Base-by-base conservation (phyloP, 64 coral and sea anemone genomes). In the Cladopsammia gracilis region DNA sequence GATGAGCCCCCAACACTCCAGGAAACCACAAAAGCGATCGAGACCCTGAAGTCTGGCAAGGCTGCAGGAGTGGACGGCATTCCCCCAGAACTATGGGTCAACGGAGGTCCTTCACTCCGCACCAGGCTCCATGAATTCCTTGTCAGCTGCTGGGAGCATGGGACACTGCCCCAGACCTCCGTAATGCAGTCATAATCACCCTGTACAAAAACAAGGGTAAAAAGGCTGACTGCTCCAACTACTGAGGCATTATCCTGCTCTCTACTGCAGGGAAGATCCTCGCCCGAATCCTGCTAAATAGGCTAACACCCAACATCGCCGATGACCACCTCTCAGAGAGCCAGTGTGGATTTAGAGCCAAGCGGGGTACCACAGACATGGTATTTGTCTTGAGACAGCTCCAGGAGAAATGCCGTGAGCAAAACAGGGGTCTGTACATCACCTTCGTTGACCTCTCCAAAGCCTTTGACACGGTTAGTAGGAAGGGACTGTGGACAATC, bases 351-450 rank as follows among this genome's bases (percentile, higher is more conserved):
- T 80, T 58, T 50, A 14, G 77, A 6, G 10, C 51, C 18, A 18
- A 50, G 54, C 51, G 77, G 12, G 71, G 71, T 0, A 73, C 71
- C 10, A 47, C 2, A 46, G 71, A 73, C 15, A 89, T 89, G 70
- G 19, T 89, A 18, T 89, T 89, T 58, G 70, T 71, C 18, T 52
- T 49, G 5, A 18, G 59, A 1, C 71, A 89, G 59, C 86, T 89
- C 2, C 86, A 89, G 49, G 86, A 89, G 34, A 89, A 89, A 48
- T 62, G 86, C 68, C 8, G n/a, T 23, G 86, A 89, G 56, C 86
- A 89, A 11, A 51, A 89, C 45, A 9, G 5, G 5, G 48, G 25
- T 51, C 86, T 89, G 10, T 76, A 59, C 59, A 89, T 9, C 7
- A 76, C 68, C 7, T 89, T 89, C 43, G 86, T 87, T 23, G 68